Percentiles rank a stretch among this genome's conserved stretches.
Conservation (phyloP, 2,797 vertebrate genomes). For the Chrysolophus pictus region DNA sequence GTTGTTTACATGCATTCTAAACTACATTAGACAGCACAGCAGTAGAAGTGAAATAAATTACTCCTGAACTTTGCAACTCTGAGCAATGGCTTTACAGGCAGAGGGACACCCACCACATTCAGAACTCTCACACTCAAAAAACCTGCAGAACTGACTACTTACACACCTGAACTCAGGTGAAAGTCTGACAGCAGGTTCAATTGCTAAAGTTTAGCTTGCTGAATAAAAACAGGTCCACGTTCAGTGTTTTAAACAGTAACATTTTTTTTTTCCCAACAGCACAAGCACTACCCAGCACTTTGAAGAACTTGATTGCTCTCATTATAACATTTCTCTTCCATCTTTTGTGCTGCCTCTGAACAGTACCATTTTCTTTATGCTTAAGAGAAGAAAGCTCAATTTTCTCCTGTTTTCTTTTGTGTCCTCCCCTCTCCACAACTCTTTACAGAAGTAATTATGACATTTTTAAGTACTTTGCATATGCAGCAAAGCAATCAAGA, state of each 20-base stretch:
- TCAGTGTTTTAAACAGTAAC: background rate
- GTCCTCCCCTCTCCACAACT: background rate
- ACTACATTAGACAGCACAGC: background rate
- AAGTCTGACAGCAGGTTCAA: background rate
- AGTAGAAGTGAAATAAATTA: background rate
- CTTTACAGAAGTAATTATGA: constrained; percentile 69
- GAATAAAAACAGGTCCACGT: background rate
- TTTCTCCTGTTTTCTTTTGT: constrained; percentile 39
- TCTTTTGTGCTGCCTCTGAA: constrained; percentile 13
- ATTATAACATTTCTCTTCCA: background rate
- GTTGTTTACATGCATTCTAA: background rate
- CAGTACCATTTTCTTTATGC: background rate
- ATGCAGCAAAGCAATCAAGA: constrained; percentile 70
- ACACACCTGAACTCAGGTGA: background rate
- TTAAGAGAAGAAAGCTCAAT: background rate
- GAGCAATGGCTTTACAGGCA: background rate
- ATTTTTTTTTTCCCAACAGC: background rate
- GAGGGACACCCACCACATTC: background rate
- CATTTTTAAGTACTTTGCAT: constrained; percentile 69
- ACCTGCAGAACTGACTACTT: background rate
- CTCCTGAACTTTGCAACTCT: background rate
- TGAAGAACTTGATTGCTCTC: constrained; percentile 18
- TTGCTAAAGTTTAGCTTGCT: background rate
- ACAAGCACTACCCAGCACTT: background rate
- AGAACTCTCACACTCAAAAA: background rate